Percentiles rank a stretch among this genome's conserved stretches.
Evolutionary conservation across 2,113 vertebrate genomes (phyloP).

Genomic region (Brevimyrus niger): DNA sequence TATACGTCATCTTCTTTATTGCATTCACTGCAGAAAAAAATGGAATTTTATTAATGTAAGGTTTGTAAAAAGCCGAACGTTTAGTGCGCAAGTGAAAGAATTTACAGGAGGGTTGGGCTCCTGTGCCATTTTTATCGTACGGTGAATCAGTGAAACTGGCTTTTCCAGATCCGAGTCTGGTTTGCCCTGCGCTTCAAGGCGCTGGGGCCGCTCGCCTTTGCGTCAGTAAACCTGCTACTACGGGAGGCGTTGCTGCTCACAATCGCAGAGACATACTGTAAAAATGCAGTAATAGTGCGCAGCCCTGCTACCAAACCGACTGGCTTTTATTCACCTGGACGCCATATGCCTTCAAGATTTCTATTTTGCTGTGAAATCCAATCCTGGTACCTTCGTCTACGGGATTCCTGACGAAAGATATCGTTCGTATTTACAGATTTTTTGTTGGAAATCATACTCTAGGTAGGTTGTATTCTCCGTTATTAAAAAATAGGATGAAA

Average conservation of each 20-base stretch:
- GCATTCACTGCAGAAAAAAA: neutral
- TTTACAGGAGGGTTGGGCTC: neutral
- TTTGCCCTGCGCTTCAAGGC: neutral
- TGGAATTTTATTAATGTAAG: neutral
- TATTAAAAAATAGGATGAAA: neutral
- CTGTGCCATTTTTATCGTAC: neutral
- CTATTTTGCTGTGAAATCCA: neutral
- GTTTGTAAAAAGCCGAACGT: neutral
- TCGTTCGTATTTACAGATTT: neutral
- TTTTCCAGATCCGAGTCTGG: neutral
- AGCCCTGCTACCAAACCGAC: neutral
- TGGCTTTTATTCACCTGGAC: conserved; percentile 1
- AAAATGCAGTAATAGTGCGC: neutral
- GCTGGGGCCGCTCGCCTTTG: neutral
- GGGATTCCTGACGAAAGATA: neutral
- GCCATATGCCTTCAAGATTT: neutral
- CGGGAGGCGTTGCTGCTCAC: neutral
- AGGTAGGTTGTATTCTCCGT: neutral
- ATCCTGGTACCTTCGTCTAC: neutral
- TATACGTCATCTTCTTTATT: neutral
- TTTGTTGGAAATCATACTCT: neutral
- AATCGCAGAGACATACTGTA: neutral
- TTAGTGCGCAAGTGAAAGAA: neutral
- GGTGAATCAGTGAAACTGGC: neutral
- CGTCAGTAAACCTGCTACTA: neutral